These are phyloP conservation scores for Rhinoptilus africanus DNA, from an alignment of 2,113 vertebrate genomes.

Conservation along the genomic window DNA sequence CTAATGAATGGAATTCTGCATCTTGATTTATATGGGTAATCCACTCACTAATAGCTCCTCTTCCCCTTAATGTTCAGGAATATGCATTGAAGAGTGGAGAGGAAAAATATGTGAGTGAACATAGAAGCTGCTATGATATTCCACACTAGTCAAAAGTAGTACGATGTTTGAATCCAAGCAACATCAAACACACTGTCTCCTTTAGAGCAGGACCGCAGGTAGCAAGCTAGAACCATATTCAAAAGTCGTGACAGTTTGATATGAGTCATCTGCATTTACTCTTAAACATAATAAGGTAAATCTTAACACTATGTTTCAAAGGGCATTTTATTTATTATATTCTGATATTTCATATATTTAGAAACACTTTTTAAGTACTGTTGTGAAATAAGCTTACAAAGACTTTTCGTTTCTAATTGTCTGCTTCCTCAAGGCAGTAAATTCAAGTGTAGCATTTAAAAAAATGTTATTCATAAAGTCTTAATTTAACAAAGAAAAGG, in stretches of 20 bases:
- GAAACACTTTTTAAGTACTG: background rate
- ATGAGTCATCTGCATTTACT: conserved; percentile 24
- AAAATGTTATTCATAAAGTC: background rate
- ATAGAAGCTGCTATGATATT: background rate
- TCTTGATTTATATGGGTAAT: background rate
- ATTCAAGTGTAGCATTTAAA: background rate
- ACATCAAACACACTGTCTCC: background rate
- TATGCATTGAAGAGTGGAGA: background rate
- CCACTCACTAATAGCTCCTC: background rate
- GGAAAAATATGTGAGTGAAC: background rate
- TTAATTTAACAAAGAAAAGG: background rate
- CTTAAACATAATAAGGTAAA: background rate
- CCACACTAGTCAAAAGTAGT: background rate
- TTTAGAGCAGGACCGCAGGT: background rate
- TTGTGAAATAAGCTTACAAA: background rate
- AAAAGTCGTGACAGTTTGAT: background rate
- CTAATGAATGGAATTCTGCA: background rate
- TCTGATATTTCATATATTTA: background rate
- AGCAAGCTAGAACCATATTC: background rate
- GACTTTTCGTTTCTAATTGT: background rate
- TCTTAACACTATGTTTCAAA: background rate
- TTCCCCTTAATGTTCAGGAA: background rate
- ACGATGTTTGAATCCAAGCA: background rate
- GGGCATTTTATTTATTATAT: background rate
- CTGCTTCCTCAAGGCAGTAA: background rate